A percentile compares a stretch with the other conserved stretches of the same genome.
Conservation (phyloP, 2,797 vertebrate genomes). For the Luscinia megarhynchos region DNA sequence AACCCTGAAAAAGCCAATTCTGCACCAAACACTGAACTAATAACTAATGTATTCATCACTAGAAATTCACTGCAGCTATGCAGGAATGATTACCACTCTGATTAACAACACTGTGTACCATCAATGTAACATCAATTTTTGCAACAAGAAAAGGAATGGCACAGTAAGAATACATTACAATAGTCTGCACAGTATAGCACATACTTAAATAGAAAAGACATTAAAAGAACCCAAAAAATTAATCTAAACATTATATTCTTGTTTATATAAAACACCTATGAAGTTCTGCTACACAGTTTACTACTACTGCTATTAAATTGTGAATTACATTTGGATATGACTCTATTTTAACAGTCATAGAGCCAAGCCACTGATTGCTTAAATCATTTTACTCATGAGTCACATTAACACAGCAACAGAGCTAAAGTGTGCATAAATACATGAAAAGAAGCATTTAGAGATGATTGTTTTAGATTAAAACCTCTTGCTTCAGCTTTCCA, state of each 20-base stretch:
- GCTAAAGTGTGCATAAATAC: constrained; percentile 7
- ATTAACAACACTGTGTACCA: neutral
- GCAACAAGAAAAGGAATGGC: neutral
- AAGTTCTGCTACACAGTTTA: neutral
- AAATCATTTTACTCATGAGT: neutral
- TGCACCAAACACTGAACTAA: neutral
- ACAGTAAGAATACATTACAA: neutral
- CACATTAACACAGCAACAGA: neutral
- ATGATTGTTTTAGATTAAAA: neutral
- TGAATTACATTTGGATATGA: neutral
- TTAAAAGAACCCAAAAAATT: neutral
- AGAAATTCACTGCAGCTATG: neutral
- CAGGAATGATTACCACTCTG: neutral
- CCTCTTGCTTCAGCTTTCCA: neutral
- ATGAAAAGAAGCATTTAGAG: neutral
- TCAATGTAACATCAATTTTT: neutral
- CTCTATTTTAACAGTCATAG: neutral
- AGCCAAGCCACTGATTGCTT: constrained; percentile 1
- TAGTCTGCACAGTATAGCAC: neutral
- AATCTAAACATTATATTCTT: neutral
- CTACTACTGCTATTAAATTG: neutral
- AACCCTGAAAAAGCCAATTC: neutral
- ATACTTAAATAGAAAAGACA: neutral
- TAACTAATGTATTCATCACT: neutral
- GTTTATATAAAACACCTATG: neutral